phyloP scores from a whole-genome alignment of 92 coral and sea anemone species.

The Muricea muricata region DNA sequence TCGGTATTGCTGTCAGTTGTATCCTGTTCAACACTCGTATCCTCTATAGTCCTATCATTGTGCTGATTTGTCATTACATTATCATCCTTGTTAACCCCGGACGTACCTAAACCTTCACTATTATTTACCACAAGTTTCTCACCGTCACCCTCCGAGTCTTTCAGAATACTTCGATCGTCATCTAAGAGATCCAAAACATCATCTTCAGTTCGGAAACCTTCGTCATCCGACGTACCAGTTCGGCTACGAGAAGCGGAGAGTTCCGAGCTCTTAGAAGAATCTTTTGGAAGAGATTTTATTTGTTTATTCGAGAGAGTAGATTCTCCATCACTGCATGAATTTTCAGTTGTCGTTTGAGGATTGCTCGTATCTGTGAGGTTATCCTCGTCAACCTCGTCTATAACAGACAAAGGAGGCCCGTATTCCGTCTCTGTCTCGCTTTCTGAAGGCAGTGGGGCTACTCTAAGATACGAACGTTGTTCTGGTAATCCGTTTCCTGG shows the following conservation, averaged over 20 bases:
- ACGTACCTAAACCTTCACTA: neutral
- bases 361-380: constrained; percentile 43
- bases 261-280: neutral
- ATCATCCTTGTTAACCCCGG: neutral
- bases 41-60: neutral
- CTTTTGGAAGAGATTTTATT: neutral
- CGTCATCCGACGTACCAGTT: constrained; percentile 77
- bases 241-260: constrained; percentile 2
- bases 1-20: neutral
- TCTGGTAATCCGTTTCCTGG: neutral
- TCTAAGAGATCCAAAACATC: constrained; percentile 95
- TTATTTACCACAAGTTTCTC: constrained; percentile 26
- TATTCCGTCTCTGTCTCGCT: constrained; percentile 85
- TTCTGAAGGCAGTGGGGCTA: constrained; percentile 11
- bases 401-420: constrained; percentile 88
- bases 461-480: neutral
- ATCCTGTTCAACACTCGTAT: constrained; percentile 36
- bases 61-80: no score
- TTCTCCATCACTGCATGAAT: neutral
- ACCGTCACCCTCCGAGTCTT: constrained; percentile 4
- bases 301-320: neutral
- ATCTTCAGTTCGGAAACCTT: constrained; percentile 91
- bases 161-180: constrained; percentile 70
- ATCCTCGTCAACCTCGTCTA: constrained; percentile 93
- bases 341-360: constrained; percentile 40